Evolutionary conservation across 2,797 vertebrate species (phyloP).

Genomic region (Spinus pinus): DNA sequence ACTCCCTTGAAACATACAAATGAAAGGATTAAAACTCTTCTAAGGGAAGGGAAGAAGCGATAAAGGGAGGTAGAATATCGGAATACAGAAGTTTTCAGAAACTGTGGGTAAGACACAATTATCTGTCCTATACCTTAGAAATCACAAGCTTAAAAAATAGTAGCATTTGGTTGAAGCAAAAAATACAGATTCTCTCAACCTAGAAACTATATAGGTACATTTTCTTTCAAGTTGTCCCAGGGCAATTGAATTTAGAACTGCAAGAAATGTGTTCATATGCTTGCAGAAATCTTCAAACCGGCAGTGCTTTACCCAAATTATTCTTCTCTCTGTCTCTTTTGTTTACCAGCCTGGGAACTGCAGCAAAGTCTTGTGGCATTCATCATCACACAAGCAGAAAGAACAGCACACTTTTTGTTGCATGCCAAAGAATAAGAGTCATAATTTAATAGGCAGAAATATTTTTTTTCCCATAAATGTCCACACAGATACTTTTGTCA

Average conservation of each 20-base stretch:
- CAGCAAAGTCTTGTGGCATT: background rate
- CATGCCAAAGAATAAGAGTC: background rate
- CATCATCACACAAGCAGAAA: background rate
- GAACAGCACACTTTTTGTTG: background rate
- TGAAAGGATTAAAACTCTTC: background rate
- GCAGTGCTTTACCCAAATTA: background rate
- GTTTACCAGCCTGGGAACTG: background rate
- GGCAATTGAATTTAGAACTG: background rate
- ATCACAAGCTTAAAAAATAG: background rate
- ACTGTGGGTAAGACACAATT: background rate
- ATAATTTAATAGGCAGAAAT: background rate
- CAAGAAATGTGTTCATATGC: background rate
- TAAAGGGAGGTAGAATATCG: background rate
- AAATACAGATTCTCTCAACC: background rate
- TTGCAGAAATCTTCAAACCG: background rate
- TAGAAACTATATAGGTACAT: background rate
- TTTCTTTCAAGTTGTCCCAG: background rate
- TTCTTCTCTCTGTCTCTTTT: background rate
- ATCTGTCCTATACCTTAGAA: background rate
- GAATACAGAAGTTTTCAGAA: background rate
- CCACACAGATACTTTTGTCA: background rate
- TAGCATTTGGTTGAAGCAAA: background rate
- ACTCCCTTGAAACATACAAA: background rate
- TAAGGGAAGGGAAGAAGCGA: background rate
- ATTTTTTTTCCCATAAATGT: background rate